Base-by-base conservation (phyloP, 2,797 vertebrate genomes). In the Chelmon rostratus region DNA sequence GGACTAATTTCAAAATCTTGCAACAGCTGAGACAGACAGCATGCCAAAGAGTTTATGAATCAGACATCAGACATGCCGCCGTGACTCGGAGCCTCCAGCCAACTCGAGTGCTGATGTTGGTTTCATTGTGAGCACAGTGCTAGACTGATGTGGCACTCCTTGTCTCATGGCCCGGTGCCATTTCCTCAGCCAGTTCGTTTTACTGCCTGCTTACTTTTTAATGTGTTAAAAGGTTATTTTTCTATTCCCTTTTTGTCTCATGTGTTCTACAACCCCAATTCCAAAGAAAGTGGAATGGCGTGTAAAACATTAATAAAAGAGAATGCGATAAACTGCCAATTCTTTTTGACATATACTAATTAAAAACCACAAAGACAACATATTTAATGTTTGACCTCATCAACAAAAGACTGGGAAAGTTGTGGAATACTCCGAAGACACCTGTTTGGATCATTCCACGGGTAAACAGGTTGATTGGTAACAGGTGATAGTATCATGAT, bases 61-160 rank as follows among this genome's bases (percentile, higher is more conserved):
- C 37, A 52, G 47, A 44, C 66, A 59, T 80, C 31, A 76, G 50
- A 79, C 21, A 5, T 8, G 19, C 44, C 28, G 1, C 62, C 61
- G 64, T 25, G 38, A 28, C 62, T 23, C n/a, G 38, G 15, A 25
- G 46, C 62, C 62, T 35, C 21, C 25, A 33, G 47, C 19, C 74
- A 54, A 21, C 64, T 47, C 59, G 58, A 47, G 19, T 31, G 1
- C 16, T 68, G 42, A 44, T 54, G n/a, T 19, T 16, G 19, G 53
- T 33, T 15, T 65, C 18, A 13, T 0, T 71, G n/a, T 19, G 25
- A 44, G 5, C 12, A 47, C 11, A 54, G n/a, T 33, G 42, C 16
- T 10, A 33, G 1, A 37, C n/a, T 54, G 47, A 47, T 70, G 49
- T 54, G 40, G 19, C 77, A 57, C 53, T 70, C 18, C 64, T 63